Evolutionary conservation across 2,888 invertebrate species (phyloP).

Genomic region (Mallateleia sp.): DNA sequence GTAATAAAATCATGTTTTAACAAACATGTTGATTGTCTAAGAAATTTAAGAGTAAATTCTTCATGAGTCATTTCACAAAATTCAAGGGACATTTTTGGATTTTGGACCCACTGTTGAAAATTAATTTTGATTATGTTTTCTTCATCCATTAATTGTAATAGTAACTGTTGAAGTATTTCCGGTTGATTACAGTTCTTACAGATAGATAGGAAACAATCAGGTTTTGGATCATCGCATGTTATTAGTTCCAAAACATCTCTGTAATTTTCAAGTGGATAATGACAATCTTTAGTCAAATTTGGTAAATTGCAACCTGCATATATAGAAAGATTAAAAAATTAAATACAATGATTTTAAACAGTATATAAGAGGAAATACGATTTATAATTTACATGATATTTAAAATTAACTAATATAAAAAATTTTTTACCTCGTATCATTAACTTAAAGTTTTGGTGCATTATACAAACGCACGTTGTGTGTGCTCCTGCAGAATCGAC

Average conservation of each 20-base stretch:
- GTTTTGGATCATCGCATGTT: slow-evolving; percentile 34
- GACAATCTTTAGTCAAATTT: slow-evolving; percentile 3
- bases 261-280: slow-evolving; percentile 27
- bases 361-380: too few species aligned
- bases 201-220: slow-evolving; percentile 10
- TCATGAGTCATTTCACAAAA: not conserved
- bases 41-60: slow-evolving; percentile 10
- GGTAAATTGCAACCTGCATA: slow-evolving; percentile 9
- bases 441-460: slow-evolving; percentile 42
- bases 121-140: slow-evolving; percentile 28
- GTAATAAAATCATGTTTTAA: too few species aligned
- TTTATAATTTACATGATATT: too few species aligned
- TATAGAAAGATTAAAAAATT: not conserved
- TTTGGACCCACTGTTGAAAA: slow-evolving; percentile 44
- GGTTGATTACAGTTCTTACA: slow-evolving; percentile 7
- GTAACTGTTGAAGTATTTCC: slow-evolving; percentile 8
- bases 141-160: slow-evolving; percentile 27
- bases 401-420: not conserved
- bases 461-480: slow-evolving; percentile 41
- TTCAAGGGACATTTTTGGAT: slow-evolving; percentile 20
- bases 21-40: too few species aligned
- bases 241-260: slow-evolving; percentile 27
- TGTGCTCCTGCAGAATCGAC: slow-evolving; percentile 33
- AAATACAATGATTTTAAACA: not conserved
- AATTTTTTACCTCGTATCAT: slow-evolving; percentile 27